Evolutionary conservation across 1,140 invertebrate species (phyloP).

Genomic region (Hypothenemus hampei): DNA sequence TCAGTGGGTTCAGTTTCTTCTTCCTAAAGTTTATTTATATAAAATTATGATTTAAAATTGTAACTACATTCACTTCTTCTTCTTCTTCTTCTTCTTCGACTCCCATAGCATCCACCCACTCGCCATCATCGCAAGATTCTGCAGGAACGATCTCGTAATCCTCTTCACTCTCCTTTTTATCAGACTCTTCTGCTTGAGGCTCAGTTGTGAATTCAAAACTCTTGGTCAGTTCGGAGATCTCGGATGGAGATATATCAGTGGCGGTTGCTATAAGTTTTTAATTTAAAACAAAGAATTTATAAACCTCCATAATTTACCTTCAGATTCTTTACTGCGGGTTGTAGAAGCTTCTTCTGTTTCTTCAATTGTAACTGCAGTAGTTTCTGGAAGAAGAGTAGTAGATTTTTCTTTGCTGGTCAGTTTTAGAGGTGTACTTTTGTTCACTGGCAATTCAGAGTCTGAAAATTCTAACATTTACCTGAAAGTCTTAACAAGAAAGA

Average conservation of each 20-base stretch:
- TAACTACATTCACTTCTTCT: no score
- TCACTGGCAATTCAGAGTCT: constrained; percentile 51
- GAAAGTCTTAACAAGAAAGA: background rate
- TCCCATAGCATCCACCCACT: constrained; percentile 50
- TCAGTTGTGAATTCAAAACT: constrained; percentile 38
- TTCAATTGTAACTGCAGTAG: constrained; percentile 2
- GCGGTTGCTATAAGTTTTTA: background rate
- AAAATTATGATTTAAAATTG: no score
- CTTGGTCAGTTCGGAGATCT: constrained; percentile 36
- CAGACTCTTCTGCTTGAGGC: constrained; percentile 25
- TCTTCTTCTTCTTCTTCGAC: constrained; percentile 7
- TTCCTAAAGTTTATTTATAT: no score
- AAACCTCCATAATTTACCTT: constrained; percentile 1
- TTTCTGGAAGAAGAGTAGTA: no score
- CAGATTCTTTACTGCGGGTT: constrained; percentile 6
- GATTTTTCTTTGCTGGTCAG: constrained; percentile 8
- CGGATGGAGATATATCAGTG: constrained; percentile 18
- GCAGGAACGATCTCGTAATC: constrained; percentile 50
- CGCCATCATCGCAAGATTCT: constrained; percentile 55
- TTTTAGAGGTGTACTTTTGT: constrained; percentile 49
- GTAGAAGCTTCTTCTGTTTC: background rate
- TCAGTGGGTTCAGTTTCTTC: constrained; percentile 6
- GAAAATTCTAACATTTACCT: background rate
- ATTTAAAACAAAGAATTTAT: background rate
- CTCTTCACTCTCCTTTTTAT: constrained; percentile 38